Evolutionary conservation across 1,140 invertebrate genomes (phyloP).

Genomic region (Penaeus chinensis): DNA sequence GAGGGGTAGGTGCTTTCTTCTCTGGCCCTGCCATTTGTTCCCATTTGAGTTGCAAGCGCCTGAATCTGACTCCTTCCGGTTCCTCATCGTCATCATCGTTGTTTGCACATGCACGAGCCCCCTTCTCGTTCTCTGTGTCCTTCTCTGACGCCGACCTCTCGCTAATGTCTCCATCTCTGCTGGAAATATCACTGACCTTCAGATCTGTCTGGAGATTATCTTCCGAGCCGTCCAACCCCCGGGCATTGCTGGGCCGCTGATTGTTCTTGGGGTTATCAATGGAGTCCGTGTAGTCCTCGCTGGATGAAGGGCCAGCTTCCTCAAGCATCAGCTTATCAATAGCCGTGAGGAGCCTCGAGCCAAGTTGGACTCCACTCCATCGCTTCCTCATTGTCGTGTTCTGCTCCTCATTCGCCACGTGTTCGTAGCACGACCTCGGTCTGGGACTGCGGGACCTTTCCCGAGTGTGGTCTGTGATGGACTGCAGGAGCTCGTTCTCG

Average conservation of each 20-base stretch:
- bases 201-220: slow-evolving; percentile 53
- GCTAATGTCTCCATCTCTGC: slow-evolving; percentile 61
- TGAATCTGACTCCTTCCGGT: slow-evolving; percentile 73
- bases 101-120: slow-evolving; percentile 49
- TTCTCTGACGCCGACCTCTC: slow-evolving; percentile 62
- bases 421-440: slow-evolving; percentile 77
- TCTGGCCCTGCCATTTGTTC: slow-evolving; percentile 75
- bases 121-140: slow-evolving; percentile 63
- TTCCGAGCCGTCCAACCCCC: slow-evolving; percentile 18
- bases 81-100: slow-evolving; percentile 47
- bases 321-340: slow-evolving; percentile 78
- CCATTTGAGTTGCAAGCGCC: slow-evolving; percentile 86
- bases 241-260: not conserved
- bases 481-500: slow-evolving; percentile 58
- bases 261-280: slow-evolving; percentile 71
- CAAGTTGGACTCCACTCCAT: slow-evolving; percentile 80
- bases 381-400: slow-evolving; percentile 76
- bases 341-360: slow-evolving; percentile 77
- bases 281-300: slow-evolving; percentile 81
- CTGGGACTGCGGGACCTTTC: slow-evolving; percentile 71
- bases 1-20: slow-evolving; percentile 28
- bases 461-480: slow-evolving; percentile 42
- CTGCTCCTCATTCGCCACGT: slow-evolving; percentile 78
- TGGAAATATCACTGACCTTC: slow-evolving; percentile 57
- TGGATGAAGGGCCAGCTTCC: slow-evolving; percentile 70